These are phyloP conservation scores for Drosophila barbarae DNA, from an alignment of 2,888 invertebrate species.

Conservation along the genomic window DNA sequence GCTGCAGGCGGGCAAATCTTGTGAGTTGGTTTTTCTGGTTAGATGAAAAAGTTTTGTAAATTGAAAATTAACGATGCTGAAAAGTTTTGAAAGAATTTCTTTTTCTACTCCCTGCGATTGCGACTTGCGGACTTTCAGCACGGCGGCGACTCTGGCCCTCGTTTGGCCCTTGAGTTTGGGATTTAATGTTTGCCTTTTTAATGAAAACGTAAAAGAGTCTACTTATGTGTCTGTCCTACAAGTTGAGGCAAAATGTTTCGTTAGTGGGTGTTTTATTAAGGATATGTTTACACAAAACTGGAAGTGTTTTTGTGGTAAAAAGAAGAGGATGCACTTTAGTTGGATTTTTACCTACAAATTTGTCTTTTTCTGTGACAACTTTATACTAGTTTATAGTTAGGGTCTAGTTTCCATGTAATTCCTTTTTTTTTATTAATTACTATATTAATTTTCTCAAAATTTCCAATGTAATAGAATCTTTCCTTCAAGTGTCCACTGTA, in stretches of 20 bases:
- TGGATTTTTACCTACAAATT: neutral
- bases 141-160: slow-evolving; percentile 33
- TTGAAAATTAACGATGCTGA: slow-evolving; percentile 73
- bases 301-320: neutral
- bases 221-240: slow-evolving; percentile 16
- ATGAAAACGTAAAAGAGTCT: slow-evolving; percentile 51
- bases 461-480: neutral
- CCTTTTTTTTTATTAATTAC: too few relatives aligned
- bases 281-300: neutral
- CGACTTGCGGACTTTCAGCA: slow-evolving; percentile 51
- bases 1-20: slow-evolving; percentile 33
- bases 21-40: slow-evolving; percentile 51
- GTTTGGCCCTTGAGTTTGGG: slow-evolving; percentile 37
- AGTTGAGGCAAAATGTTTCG: slow-evolving; percentile 5
- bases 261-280: neutral
- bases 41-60: slow-evolving; percentile 68
- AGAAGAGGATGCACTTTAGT: neutral
- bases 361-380: too few relatives aligned
- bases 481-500: neutral
- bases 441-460: neutral
- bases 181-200: slow-evolving; percentile 48
- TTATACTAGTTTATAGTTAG: neutral
- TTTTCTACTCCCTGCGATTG: slow-evolving; percentile 46
- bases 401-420: too few relatives aligned
- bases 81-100: slow-evolving; percentile 62